A percentile compares a stretch with the other conserved stretches of the same genome.
phyloP scores from a whole-genome alignment of 2,888 invertebrate species.

The Drosophila kanekoi region DNA sequence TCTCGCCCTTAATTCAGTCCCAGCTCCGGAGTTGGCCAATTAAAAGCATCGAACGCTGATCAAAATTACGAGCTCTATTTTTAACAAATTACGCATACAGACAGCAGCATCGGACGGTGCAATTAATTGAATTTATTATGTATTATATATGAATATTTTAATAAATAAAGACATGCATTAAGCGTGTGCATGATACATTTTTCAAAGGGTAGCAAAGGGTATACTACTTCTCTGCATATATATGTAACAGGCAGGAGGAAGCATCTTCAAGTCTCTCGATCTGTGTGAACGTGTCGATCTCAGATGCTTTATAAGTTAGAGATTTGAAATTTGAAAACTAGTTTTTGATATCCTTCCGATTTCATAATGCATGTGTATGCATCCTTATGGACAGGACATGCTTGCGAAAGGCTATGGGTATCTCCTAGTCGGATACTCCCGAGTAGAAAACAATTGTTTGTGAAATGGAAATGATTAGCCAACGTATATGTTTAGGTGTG shows the following conservation, averaged over 20 bases:
- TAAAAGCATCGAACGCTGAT: conserved; percentile 30
- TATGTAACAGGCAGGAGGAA: too few relatives aligned
- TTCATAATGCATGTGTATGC: too few relatives aligned
- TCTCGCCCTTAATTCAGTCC: conserved; percentile 17
- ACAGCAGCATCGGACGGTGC: conserved; percentile 16
- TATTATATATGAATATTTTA: conserved; percentile 47
- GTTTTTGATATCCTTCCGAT: too few relatives aligned
- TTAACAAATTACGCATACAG: conserved; percentile 42
- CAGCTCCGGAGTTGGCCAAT: conserved; percentile 27
- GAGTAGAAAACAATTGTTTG: too few relatives aligned
- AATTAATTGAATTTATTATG: conserved; percentile 70
- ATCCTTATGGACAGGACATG: too few relatives aligned
- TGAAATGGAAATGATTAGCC: background rate
- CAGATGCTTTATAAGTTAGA: too few relatives aligned
- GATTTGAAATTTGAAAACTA: too few relatives aligned
- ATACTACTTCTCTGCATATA: too few relatives aligned
- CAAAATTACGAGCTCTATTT: conserved; percentile 28
- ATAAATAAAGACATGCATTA: conserved; percentile 10
- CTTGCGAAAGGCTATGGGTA: too few relatives aligned
- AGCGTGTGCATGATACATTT: conserved; percentile 12
- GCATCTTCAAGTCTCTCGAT: too few relatives aligned
- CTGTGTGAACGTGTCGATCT: too few relatives aligned
- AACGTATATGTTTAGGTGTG: conserved; percentile 13
- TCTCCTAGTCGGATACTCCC: too few relatives aligned
- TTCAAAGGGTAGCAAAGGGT: background rate